Evolutionary conservation across 1,140 invertebrate genomes (phyloP), one percentile per base, ranked within the genome.

Genomic region (Drosophila pallidifrons): DNA sequence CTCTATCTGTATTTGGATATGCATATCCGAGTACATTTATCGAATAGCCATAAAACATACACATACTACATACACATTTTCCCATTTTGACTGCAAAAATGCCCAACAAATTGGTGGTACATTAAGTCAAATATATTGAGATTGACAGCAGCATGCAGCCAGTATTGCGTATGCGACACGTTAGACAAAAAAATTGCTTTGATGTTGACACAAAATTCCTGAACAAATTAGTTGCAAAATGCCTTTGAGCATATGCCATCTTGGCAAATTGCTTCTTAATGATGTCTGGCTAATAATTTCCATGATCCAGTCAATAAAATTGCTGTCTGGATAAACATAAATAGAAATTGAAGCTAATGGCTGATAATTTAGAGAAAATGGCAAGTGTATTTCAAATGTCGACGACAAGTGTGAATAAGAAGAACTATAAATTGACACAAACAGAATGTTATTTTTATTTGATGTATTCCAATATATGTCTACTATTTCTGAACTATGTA

Each of bases 161-260:
- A 49, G 35, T 25, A 72, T 72, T 72, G n/a, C 32, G 49, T 16
- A 58, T 72, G 57, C 61, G 52, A 65, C 69, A 51, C 20, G 51
- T 32, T 32, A 20, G 4, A 55, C 30, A 25, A 20, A 35, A 35
- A 55, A 65, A 72, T 41, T 41, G 10, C 60, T 58, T 51, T 49
- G 45, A 28, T 35, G 60, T 65, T 57, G 60, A 58, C 41, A 58
- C 43, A 57, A 49, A 57, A 57, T 49, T 65, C 8, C n/a, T 3
- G 3, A n/a, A 49, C 35, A 66, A 58, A 63, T 63, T 70, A 47
- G 49, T 51, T 61, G 28, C 25, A 63, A 61, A 57, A 57, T 65
- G 35, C 35, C 28, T 63, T 55, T 64, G 60, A 71, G 51, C 41
- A 71, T 66, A 16, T 35, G 52, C 61, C 51, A 52, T 68, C 30